Percentiles rank a stretch among this genome's conserved stretches.
These are phyloP conservation scores for Peromyscus californicus DNA, from an alignment of 2,113 vertebrate species.

Conservation along the genomic window DNA sequence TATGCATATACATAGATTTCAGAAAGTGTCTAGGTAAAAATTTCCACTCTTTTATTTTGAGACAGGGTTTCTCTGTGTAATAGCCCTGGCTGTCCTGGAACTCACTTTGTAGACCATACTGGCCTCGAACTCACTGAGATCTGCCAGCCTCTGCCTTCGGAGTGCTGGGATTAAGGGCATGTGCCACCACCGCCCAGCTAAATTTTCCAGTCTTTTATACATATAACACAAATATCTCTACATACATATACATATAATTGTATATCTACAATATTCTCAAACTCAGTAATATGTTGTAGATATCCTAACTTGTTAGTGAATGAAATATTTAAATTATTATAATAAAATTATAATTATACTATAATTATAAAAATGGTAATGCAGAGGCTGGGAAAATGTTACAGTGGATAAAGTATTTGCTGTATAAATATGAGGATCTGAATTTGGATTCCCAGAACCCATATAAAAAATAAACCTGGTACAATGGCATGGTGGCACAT, in stretches of 20 bases:
- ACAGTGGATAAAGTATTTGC: neutral
- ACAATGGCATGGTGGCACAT: no score
- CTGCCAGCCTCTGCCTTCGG: no score
- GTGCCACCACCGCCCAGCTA: no score
- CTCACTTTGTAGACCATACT: no score
- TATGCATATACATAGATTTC: neutral
- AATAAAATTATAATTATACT: neutral
- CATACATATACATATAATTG: neutral
- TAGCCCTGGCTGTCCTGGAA: no score
- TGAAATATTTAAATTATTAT: slow-evolving; percentile 15
- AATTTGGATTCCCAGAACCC: neutral
- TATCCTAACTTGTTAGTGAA: neutral
- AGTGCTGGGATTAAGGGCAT: no score
- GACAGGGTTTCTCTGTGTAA: no score
- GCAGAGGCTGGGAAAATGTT: neutral
- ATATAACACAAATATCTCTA: neutral
- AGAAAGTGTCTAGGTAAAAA: neutral
- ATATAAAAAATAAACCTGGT: neutral
- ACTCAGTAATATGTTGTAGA: neutral
- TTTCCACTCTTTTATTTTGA: no score
- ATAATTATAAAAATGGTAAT: neutral
- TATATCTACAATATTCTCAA: neutral
- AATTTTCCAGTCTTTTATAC: neutral
- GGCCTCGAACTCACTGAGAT: no score
- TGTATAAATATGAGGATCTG: neutral